Evolutionary conservation across 2,113 vertebrate genomes (phyloP).

Genomic region (Globicephala melas): DNA sequence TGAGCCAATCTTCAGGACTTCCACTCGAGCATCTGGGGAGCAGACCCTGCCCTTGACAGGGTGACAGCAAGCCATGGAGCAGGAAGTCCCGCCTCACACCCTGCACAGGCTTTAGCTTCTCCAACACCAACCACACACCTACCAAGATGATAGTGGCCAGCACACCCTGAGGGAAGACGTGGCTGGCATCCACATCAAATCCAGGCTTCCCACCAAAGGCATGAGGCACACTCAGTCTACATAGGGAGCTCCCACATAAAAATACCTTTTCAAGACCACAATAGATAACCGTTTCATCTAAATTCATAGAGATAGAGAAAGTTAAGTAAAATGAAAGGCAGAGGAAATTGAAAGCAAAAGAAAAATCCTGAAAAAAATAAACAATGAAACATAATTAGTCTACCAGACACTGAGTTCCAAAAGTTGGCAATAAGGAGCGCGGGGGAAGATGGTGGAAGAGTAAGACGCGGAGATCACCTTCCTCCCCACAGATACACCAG

Average conservation of each 20-base stretch:
- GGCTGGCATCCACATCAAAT: neutral
- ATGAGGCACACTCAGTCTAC: neutral
- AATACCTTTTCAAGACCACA: neutral
- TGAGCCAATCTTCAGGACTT: neutral
- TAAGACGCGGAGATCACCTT: too few relatives aligned
- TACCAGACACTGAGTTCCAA: neutral
- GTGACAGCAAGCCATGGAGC: neutral
- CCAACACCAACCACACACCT: neutral
- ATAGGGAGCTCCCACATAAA: neutral
- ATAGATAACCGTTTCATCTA: rapidly evolving
- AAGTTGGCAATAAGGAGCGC: neutral
- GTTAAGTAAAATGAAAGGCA: neutral
- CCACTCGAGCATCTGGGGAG: neutral
- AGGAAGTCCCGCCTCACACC: neutral
- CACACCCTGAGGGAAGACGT: neutral
- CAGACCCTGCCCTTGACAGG: neutral
- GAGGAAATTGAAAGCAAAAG: neutral
- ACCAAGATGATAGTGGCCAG: neutral
- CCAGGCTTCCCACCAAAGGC: neutral
- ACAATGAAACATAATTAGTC: neutral
- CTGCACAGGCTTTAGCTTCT: neutral
- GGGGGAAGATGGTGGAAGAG: too few relatives aligned
- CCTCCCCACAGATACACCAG: too few relatives aligned
- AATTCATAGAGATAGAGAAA: neutral
- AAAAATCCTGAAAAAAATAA: neutral